phyloP scores from a whole-genome alignment of 2,888 invertebrate species.

The Adineta ricciae region DNA sequence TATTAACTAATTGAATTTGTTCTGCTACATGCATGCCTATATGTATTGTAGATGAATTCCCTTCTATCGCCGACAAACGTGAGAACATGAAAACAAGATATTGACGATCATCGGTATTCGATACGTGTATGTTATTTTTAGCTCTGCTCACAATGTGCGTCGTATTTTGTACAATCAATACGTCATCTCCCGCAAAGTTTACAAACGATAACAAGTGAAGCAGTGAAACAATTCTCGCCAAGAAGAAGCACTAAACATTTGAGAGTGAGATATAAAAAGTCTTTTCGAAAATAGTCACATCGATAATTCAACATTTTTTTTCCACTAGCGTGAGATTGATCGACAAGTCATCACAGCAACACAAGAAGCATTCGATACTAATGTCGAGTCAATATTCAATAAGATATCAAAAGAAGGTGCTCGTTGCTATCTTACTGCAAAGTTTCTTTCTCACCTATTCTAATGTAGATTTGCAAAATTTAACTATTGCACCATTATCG shows the following conservation, averaged over 20 bases:
- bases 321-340: not conserved
- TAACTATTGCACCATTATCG: not conserved
- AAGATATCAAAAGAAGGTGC: not conserved
- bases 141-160: not conserved
- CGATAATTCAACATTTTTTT: not conserved
- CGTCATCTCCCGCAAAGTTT: not conserved
- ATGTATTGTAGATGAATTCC: not conserved
- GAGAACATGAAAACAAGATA: not conserved
- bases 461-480: not conserved
- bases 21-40: not conserved
- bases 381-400: not conserved
- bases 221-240: not conserved
- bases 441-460: not conserved
- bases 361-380: not conserved
- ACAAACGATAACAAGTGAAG: not conserved
- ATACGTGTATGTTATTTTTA: not conserved
- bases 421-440: not conserved
- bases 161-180: conserved; percentile 1
- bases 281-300: too few relatives aligned
- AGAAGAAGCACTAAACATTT: not conserved
- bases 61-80: not conserved
- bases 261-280: not conserved
- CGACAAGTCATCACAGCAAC: not conserved
- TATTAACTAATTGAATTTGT: not conserved
- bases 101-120: not conserved